phyloP scores from a whole-genome alignment of 1,140 invertebrate genomes.

The Triops longicaudatus region DNA sequence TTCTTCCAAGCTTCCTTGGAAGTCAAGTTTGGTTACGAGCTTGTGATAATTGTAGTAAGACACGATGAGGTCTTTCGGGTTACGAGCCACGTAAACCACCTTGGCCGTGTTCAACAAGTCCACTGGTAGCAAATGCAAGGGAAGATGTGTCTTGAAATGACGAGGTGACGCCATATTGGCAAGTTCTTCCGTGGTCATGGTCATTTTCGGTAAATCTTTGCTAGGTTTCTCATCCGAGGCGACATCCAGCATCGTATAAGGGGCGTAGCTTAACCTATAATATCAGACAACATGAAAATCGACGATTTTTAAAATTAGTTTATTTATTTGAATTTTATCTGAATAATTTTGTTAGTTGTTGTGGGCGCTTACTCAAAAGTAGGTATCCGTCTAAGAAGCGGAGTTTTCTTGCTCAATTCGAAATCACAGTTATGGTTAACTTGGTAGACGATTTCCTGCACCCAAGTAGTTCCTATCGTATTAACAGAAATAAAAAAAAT shows the following conservation, averaged over 20 bases:
- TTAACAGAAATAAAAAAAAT: not conserved
- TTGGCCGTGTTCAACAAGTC: constrained; percentile 30
- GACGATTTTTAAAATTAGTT: too few relatives aligned
- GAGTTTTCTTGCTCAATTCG: not conserved
- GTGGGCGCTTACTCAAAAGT: not conserved
- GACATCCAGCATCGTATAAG: too few relatives aligned
- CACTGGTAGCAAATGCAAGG: constrained; percentile 19
- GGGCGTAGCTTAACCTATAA: too few relatives aligned
- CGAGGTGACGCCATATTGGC: constrained; percentile 11
- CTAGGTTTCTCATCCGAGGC: not conserved
- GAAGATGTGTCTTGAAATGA: constrained; percentile 25
- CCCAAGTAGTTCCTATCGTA: not conserved
- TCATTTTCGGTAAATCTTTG: not conserved
- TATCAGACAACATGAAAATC: too few relatives aligned
- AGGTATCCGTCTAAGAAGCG: not conserved
- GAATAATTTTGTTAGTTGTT: not conserved
- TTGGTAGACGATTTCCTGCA: not conserved
- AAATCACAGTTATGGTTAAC: not conserved
- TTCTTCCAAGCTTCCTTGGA: constrained; percentile 58
- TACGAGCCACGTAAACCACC: constrained; percentile 64
- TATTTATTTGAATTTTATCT: too few relatives aligned
- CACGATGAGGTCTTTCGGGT: constrained; percentile 76
- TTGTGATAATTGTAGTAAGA: constrained; percentile 73
- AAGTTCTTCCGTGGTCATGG: not conserved
- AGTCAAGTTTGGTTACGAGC: constrained; percentile 60